Conservation (phyloP, 2,888 invertebrate species). For the Morpho achilles region DNA sequence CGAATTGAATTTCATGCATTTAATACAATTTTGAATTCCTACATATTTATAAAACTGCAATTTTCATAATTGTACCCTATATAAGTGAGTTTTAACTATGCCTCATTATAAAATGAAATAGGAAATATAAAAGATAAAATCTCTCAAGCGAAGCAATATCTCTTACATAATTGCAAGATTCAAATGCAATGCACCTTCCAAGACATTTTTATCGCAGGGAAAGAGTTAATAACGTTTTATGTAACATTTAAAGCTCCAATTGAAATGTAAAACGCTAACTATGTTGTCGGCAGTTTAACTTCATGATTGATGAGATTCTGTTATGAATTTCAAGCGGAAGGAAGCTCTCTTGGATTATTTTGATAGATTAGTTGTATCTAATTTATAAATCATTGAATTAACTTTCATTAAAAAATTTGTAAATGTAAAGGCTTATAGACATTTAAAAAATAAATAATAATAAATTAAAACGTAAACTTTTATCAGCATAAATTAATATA, state of each 20-base stretch:
- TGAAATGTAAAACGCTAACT: slow-evolving; percentile 19
- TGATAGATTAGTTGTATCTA: no score
- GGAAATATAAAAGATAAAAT: slow-evolving; percentile 13
- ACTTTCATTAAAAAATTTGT: no score
- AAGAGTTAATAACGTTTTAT: slow-evolving; percentile 60
- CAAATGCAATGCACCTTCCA: slow-evolving; percentile 52
- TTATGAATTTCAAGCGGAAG: slow-evolving; percentile 2
- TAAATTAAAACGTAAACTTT: no score
- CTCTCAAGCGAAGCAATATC: slow-evolving; percentile 26
- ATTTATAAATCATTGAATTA: no score
- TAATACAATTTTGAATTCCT: no score
- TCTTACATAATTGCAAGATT: slow-evolving; percentile 48
- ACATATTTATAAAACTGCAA: no score
- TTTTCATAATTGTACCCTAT: no score
- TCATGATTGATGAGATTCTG: slow-evolving; percentile 16
- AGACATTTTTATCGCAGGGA: slow-evolving; percentile 58
- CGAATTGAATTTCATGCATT: no score
- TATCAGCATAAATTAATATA: no score
- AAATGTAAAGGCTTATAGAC: no score
- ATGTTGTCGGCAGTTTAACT: slow-evolving; percentile 16
- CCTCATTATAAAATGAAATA: slow-evolving; percentile 18
- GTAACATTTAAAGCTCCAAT: slow-evolving; percentile 41
- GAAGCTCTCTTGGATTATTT: no score
- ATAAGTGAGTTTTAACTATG: slow-evolving; percentile 1
- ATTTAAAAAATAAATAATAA: no score